Evolutionary conservation across 2,888 invertebrate species (phyloP), one percentile per base, ranked within the genome.

Genomic region (Philonicus albiceps): DNA sequence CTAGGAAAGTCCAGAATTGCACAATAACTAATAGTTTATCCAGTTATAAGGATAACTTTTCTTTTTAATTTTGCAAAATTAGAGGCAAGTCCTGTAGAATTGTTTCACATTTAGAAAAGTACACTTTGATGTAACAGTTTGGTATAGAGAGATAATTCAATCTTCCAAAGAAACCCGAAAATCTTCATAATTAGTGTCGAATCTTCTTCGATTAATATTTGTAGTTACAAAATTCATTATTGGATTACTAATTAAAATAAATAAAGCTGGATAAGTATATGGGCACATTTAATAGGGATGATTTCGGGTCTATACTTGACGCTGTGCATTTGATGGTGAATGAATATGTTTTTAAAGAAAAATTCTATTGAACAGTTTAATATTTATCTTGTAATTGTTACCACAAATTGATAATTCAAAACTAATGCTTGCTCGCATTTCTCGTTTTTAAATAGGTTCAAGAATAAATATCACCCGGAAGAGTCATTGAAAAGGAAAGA

Each of bases 381-480:
- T 40, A 1, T 76, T 22, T 76, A 31, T 40, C 1, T 43, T 64
- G 8, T 22, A 64, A 64, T 22, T 74, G 7, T 13, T 43, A 11
- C 37, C 13, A n/a, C 16, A 30, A 19, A 13, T 74, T 19, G n/a
- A 34, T 8, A 16, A 13, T 22, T 74, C 19, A 34, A 34, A 31
- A 34, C 27, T 43, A 40, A 43, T 27, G 40, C 43, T 49, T 49
- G 2, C n/a, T 16, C 49, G n/a, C 5, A 43, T 49, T 83, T 37
- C 31, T 37, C 40, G 2, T 34, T 90, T 89, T 90, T 89, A 90
- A 91, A 87, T 93, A 99, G 99, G 99, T 99, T 99, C 94, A 98
- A 98, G 93, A 95, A 97, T 90, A 99, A 99, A 93, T 99, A 99
- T 91, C 99, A 99, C 92, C 99, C 99, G 3, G 98, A 98, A 92